Conservation (phyloP, 1,140 invertebrate genomes). For the Drosophila seguyi region DNA sequence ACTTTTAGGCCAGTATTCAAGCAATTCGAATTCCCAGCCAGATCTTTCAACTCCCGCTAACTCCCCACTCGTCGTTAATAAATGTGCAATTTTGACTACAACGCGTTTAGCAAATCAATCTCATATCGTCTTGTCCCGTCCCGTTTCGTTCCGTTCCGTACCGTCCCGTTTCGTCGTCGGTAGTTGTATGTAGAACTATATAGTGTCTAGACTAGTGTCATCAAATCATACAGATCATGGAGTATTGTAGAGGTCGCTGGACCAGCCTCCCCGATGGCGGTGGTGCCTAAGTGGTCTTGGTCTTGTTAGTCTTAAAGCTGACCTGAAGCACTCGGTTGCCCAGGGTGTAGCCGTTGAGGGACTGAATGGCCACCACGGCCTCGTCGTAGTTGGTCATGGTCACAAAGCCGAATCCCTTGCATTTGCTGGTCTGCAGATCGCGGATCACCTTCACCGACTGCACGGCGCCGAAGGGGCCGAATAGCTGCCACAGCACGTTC, state of each 20-base stretch:
- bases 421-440: slow-evolving; percentile 95
- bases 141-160: not conserved
- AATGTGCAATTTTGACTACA: slow-evolving; percentile 67
- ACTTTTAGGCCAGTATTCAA: not conserved
- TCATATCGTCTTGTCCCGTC: slow-evolving; percentile 3
- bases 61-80: slow-evolving; percentile 15
- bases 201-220: slow-evolving; percentile 26
- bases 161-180: no score
- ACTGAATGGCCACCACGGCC: slow-evolving; percentile 94
- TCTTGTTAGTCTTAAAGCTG: slow-evolving; percentile 94
- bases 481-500: slow-evolving; percentile 95
- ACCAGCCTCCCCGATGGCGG: slow-evolving; percentile 2
- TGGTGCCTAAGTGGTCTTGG: slow-evolving; percentile 86
- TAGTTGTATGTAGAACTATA: slow-evolving; percentile 11
- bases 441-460: slow-evolving; percentile 96
- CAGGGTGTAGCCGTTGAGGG: slow-evolving; percentile 95
- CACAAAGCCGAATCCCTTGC: slow-evolving; percentile 97
- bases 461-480: slow-evolving; percentile 96
- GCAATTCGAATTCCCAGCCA: not conserved
- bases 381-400: slow-evolving; percentile 98
- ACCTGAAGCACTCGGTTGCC: slow-evolving; percentile 96
- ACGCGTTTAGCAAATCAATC: slow-evolving; percentile 47
- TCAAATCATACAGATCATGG: slow-evolving; percentile 52
- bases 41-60: slow-evolving; percentile 17
- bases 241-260: slow-evolving; percentile 44